Evolutionary conservation across 64 coral and sea anemone genomes (phyloP), one percentile per base, ranked within the genome.

Genomic region (Porites lutea): DNA sequence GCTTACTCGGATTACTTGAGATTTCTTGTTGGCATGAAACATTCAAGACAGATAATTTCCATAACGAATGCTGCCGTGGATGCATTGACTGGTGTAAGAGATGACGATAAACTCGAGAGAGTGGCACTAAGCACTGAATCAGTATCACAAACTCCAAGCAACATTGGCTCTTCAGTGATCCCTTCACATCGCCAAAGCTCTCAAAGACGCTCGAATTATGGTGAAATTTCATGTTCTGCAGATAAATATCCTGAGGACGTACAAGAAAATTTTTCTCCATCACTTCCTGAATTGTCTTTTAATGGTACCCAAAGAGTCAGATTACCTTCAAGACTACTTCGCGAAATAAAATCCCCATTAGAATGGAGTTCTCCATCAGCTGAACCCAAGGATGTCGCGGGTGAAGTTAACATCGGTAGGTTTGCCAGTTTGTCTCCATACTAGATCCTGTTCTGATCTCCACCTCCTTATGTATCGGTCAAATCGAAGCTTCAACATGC

Each of bases 61-160:
- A 75, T 98, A 55, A 98, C 96, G 20, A 93, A 46, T 81, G 96
- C 96, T 78, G 96, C 96, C 11, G 96, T 91, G 8, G 59, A 93
- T 86, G 96, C 93, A 37, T 45, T 98, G 58, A 59, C 73, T 16
- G 52, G 67, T 19, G 23, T 43, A 19, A 86, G 69, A 68, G 52
- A 69, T n/a, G 19, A 22, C 16, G 62, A 69, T 14, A 68, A 43
- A 6, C 62, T 51, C 6, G 69, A 84, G 11, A 69, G 63, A 51
- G 6, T n/a, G 64, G 15, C 20, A 67, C 52, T 78, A 62, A 88
- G 22, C 47, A 73, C 63, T 37, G 80, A 46, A 49, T 65, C 61
- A 67, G 19, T 9, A 2, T 19, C 14, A 5, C 19, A 9, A 68
- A n/a, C 13, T 13, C 19, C n/a, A 54, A 53, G 75, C 18, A 52